Evolutionary conservation across 2,113 vertebrate genomes (phyloP).

Genomic region (Dasypus novemcinctus): DNA sequence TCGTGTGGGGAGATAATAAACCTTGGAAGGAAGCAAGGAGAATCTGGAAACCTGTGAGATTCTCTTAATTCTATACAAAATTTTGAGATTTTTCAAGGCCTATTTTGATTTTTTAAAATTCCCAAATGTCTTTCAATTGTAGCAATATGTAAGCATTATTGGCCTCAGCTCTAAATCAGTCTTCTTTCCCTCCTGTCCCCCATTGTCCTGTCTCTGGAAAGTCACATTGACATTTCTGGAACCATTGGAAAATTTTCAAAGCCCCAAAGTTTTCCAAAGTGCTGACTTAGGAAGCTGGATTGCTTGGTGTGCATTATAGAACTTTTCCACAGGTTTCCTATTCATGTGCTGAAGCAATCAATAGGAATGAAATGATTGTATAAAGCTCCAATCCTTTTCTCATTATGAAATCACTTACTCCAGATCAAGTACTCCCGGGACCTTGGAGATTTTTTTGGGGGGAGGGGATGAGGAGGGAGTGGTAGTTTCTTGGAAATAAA

Average conservation of each 20-base stretch:
- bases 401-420: slow-evolving; percentile 26
- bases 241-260: slow-evolving; percentile 65
- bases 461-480: background rate
- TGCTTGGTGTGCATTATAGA: slow-evolving; percentile 33
- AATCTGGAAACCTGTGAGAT: background rate
- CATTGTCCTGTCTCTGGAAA: slow-evolving; percentile 4
- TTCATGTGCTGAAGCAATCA: background rate
- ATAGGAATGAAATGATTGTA: background rate
- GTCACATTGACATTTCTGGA: slow-evolving; percentile 33
- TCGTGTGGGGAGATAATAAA: background rate
- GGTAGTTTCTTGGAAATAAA: slow-evolving; percentile 6
- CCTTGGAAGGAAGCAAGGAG: background rate
- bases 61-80: background rate
- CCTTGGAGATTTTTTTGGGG: background rate
- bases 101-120: background rate
- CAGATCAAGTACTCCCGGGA: background rate
- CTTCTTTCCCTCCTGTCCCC: background rate
- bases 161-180: background rate
- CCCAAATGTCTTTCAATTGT: background rate
- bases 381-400: background rate
- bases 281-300: slow-evolving; percentile 32
- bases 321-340: slow-evolving; percentile 62
- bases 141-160: background rate
- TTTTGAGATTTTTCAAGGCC: background rate
- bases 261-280: slow-evolving; percentile 66